Base-by-base conservation (phyloP, 2,113 vertebrate genomes). In the Salvelinus fontinalis region DNA sequence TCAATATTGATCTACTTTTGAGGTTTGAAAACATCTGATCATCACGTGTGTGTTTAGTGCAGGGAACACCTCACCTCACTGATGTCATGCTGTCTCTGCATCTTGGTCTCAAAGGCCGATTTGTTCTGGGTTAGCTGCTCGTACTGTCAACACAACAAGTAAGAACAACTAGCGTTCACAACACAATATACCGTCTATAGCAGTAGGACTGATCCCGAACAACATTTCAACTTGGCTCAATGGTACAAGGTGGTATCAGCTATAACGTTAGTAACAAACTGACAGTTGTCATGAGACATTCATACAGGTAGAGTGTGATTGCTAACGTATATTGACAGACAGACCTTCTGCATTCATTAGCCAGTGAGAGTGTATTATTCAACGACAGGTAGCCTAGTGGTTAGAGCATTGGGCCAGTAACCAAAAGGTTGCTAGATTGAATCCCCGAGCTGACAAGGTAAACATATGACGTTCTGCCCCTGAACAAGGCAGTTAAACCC, bases 51-150 rank as follows among this genome's bases (percentile, higher is more conserved):
- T 11, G 2, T n/a, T 44, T 24, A 44, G 22, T 27, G 0, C 29
- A 44, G 39, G 39, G 39, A 44, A 70, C 74, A 44, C n/a, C 80
- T 87, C 91, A 98, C 98, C 95, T 99, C 97, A 82, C 95, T 97
- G 74, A 99, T 96, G 81, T 99, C 98, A 78, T 99, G 97, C 75
- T 99, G 98, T 81, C 96, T 94, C 87, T 99, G 97, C 94, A 95
- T 95, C 91, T 98, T 99, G 83, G 95, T 95, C 89, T 99, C 97
- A 89, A 99, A 98, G 34, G 93, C 81, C 1, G 93, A 92, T 84
- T 98, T 98, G 95, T 98, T 94, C 90, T 97, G 96, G 4, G 93
- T 97, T 75, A 99, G 93, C 79, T 96, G 94, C 83, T 98, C 96
- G 84, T 94, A 96, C 97, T 99, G 86, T 71, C 82, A 88, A 60